These are phyloP conservation scores for Aproaerema taeniolella DNA, from an alignment of 2,888 invertebrate species.

Conservation along the genomic window DNA sequence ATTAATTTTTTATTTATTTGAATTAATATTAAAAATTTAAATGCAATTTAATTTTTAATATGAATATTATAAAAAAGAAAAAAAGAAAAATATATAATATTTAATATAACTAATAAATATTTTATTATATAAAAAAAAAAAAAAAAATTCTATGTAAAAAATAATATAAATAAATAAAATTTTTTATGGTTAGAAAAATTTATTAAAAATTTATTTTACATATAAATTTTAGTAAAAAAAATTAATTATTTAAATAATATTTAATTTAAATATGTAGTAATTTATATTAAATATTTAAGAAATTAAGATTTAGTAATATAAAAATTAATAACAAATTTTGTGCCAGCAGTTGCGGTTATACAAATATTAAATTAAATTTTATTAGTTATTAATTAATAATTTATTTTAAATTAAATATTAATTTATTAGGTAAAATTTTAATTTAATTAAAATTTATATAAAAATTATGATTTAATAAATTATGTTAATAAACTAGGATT, in stretches of 20 bases:
- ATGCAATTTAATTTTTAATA: slow-evolving; percentile 19
- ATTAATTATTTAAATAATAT: slow-evolving; percentile 53
- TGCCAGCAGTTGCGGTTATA: slow-evolving; percentile 83
- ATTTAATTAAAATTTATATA: no score
- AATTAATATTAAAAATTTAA: no score
- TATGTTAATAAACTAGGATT: no score
- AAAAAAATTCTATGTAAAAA: no score
- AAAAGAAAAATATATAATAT: slow-evolving; percentile 20
- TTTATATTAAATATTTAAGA: slow-evolving; percentile 53
- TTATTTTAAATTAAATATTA: no score
- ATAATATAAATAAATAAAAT: slow-evolving; percentile 32
- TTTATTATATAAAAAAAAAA: slow-evolving; percentile 39
- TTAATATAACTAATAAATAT: slow-evolving; percentile 24
- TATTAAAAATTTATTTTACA: slow-evolving; percentile 62
- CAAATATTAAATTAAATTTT: slow-evolving; percentile 78
- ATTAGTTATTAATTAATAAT: slow-evolving; percentile 39
- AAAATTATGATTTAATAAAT: no score
- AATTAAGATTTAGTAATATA: slow-evolving; percentile 36
- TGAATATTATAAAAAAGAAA: slow-evolving; percentile 19
- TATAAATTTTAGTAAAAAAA: no score
- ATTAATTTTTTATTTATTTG: slow-evolving; percentile 25
- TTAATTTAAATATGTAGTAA: slow-evolving; percentile 30
- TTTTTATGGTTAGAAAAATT: slow-evolving; percentile 69
- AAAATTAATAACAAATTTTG: slow-evolving; percentile 70
- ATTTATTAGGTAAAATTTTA: no score